A percentile compares a stretch with the other conserved stretches of the same genome.
These are phyloP conservation scores for Acromyrmex heyeri DNA, from an alignment of 1,140 invertebrate genomes.

Conservation along the genomic window DNA sequence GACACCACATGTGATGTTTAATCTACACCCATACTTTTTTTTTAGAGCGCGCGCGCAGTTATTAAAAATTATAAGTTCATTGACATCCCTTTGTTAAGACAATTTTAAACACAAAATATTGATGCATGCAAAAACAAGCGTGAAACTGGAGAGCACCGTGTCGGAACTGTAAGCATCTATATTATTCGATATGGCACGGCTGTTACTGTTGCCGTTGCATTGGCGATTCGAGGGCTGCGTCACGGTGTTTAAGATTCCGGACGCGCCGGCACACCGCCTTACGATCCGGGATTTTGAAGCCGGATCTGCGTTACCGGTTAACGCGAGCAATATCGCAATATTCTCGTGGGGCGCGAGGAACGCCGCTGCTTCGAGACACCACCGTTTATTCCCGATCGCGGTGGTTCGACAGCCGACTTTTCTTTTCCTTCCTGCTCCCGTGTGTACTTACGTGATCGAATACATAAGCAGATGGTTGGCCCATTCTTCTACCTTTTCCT, in stretches of 20 bases:
- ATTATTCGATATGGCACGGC: constrained; percentile 9
- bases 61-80: not conserved
- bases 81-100: not conserved
- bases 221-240: constrained; percentile 24
- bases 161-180: not conserved
- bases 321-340: constrained; percentile 66
- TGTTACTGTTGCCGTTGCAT: constrained; percentile 1
- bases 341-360: constrained; percentile 43
- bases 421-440: constrained; percentile 62
- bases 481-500: constrained; percentile 50
- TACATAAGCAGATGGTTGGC: constrained; percentile 71
- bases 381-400: constrained; percentile 66
- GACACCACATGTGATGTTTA: no score
- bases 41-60: no score
- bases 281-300: constrained; percentile 70
- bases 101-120: constrained; percentile 4
- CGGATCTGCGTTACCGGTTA: constrained; percentile 64
- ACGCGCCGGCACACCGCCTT: constrained; percentile 32
- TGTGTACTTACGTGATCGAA: constrained; percentile 77
- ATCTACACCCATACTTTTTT: no score
- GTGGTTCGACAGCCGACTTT: constrained; percentile 28
- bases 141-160: not conserved
- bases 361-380: constrained; percentile 42
- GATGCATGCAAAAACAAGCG: not conserved
- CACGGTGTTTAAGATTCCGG: constrained; percentile 68